Evolutionary conservation across 2,888 invertebrate genomes (phyloP).

Genomic region (Hyposoter dolosus): DNA sequence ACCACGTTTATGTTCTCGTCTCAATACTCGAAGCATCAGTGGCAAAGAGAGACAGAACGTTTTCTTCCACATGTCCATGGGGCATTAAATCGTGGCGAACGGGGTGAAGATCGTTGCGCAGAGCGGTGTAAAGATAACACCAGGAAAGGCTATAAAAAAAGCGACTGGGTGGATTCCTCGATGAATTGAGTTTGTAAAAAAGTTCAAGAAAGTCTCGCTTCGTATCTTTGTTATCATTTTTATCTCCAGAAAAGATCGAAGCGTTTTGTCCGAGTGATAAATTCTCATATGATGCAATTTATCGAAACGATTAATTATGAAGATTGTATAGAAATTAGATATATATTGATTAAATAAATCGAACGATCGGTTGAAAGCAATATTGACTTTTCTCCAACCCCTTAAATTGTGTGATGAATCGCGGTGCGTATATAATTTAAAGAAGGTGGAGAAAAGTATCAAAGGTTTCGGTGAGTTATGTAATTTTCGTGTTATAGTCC

Average conservation of each 20-base stretch:
- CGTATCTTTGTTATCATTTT: neutral
- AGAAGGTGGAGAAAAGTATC: neutral
- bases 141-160: slow-evolving; percentile 40
- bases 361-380: neutral
- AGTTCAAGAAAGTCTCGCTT: neutral
- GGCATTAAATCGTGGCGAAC: slow-evolving; percentile 58
- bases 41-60: slow-evolving; percentile 9
- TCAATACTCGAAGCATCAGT: slow-evolving; percentile 18
- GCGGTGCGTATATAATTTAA: neutral
- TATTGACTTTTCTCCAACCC: neutral
- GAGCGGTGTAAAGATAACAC: slow-evolving; percentile 45
- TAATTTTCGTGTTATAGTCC: slow-evolving; percentile 64
- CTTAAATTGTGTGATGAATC: neutral
- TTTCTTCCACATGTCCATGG: slow-evolving; percentile 28
- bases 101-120: slow-evolving; percentile 42
- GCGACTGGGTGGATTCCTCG: slow-evolving; percentile 13
- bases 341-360: neutral
- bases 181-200: slow-evolving; percentile 19
- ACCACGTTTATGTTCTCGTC: slow-evolving; percentile 28
- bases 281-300: neutral
- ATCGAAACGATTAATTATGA: neutral
- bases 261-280: neutral
- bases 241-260: neutral
- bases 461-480: slow-evolving; percentile 57
- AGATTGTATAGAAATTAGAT: neutral